A percentile compares a stretch with the other conserved stretches of the same genome.
Evolutionary conservation across 92 coral and sea anemone genomes (phyloP).

Genomic region (Zoanthus sansibaricus): DNA sequence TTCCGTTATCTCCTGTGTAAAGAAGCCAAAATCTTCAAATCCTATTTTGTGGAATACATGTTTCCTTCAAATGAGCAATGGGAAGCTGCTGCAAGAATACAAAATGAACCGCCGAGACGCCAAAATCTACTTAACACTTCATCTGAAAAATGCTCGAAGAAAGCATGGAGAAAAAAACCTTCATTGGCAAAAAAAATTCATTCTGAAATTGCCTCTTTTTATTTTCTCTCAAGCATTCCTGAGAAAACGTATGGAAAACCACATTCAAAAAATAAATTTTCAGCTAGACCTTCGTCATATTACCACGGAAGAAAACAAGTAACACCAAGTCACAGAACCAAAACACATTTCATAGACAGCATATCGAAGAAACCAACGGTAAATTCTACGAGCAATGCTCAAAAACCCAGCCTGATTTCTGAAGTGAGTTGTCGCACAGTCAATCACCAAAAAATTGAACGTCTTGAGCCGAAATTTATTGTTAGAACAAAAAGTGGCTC

Average conservation of each 20-base stretch:
- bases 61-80: slow-evolving; percentile 5
- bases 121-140: background rate
- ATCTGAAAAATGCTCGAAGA: background rate
- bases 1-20: background rate
- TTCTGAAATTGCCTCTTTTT: background rate
- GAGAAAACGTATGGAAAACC: background rate
- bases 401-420: background rate
- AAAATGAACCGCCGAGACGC: background rate
- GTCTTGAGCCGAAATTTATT: background rate
- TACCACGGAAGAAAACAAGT: background rate
- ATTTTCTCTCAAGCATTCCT: background rate
- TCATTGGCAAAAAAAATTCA: background rate
- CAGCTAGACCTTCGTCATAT: background rate
- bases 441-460: background rate
- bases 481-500: background rate
- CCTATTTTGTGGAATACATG: background rate
- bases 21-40: slow-evolving; percentile 21
- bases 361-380: background rate
- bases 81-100: background rate
- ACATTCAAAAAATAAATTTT: background rate
- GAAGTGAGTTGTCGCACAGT: background rate
- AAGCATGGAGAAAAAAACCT: background rate
- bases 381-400: background rate
- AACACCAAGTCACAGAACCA: background rate
- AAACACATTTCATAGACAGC: background rate